Base-by-base conservation (phyloP, 2,797 vertebrate genomes). In the Salmo trutta region DNA sequence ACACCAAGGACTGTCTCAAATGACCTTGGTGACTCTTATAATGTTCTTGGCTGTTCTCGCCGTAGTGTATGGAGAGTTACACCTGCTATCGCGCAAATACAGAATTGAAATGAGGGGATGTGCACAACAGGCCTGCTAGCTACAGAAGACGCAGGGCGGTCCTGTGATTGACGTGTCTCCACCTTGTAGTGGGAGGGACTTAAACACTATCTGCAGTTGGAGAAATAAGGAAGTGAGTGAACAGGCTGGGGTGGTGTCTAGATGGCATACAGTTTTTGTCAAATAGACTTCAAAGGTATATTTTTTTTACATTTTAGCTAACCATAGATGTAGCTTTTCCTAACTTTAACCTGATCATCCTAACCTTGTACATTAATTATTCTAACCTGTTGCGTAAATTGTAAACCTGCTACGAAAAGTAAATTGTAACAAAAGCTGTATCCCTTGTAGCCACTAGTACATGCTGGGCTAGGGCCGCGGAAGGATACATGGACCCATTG, bases 201-300 rank as follows among this genome's bases (percentile, higher is more conserved):
- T 53, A 33, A 33, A n/a, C 56, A 47, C 7, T 52, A 72, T 73
- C 78, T 51, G 76, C 80, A 71, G 80, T 53, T 33, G 65, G 56
- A 68, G 87, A 87, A 93, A 91, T 85, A 85, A 91, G 93, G 91
- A 94, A 94, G 91, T 91, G 88, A 90, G 87, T 88, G 91, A 87
- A 87, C 83, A 77, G 86, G 41, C 10, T 47, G 41, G 41, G 41
- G 41, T 47, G 10, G 3, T 47, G 41, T 47, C 41, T 14, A 47
- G 41, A 47, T 47, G 41, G 10, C 10, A 3, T 47, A 12, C 41
- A 47, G 41, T 10, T 47, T 47, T 47, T 47, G 41, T 14, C 41
- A 47, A 47, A 47, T 47, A 47, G 10, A 14, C 41, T 12, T 47
- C 2, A 47, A 47, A 12, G 0, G 8, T 47, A 47, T 6, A 41